Base-by-base conservation (phyloP, 2,888 invertebrate genomes). In the Lamellibrachia columna region DNA sequence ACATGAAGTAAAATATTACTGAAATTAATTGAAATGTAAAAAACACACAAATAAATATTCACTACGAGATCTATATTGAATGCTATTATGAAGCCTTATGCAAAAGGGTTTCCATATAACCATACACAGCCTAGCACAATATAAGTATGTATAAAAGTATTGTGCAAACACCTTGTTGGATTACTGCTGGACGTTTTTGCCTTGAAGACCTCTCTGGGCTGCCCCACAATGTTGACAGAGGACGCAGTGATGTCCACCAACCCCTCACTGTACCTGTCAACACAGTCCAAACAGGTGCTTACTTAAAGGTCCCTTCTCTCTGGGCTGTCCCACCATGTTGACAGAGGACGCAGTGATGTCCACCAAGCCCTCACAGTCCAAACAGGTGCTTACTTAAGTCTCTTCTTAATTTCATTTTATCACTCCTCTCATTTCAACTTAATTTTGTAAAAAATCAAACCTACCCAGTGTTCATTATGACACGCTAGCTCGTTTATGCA, bases 141-240 rank as follows among this genome's bases (percentile, higher is more conserved):
- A 15, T 15, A 15, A 40, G 40, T 53, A 91, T n/a, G 52, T 90
- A 6, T 40, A 28, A 53, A 90, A 53, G n/a, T 53, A 40, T 8
- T 40, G 11, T 90, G 28, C 4, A 60, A 92, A 53, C 93, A 95
- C 96, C 94, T 95, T 22, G 96, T 96, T 40, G 95, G 94, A 40
- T 95, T 94, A 92, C 95, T 95, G 15, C 95, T 95, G 93, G 94
- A 95, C 91, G 94, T 95, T 28, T 95, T 94, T 55, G 95, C 94
- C 91, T 94, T 95, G 93, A 96, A 96, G 53, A 96, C 95, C 92
- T 95, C 94, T 75, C 93, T 94, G 28, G 28, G 28, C 28, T 28
- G 28, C 0, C 28, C 28, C 28, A 28, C 28, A 28, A 28, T 40
- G 40, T 40, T 40, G 40, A 40, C 40, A 40, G 40, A 40, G 40